phyloP scores from a whole-genome alignment of 2,797 vertebrate species.

The Bovichtus diacanthus region DNA sequence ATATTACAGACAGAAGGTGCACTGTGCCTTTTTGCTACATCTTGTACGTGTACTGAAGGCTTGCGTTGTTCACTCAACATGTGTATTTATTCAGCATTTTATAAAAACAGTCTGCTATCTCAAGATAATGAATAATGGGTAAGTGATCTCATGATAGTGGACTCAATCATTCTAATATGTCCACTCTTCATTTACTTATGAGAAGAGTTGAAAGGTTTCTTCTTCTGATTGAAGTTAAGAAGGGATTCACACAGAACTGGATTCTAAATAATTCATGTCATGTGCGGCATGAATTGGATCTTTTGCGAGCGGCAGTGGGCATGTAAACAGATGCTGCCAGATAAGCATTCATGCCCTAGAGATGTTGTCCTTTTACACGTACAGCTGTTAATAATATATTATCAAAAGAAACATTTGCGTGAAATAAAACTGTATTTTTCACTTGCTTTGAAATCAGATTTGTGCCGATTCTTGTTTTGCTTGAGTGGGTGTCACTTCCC shows the following conservation, averaged over 20 bases:
- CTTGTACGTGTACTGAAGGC: neutral
- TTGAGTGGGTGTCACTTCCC: conserved; percentile 7
- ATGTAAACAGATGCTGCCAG: conserved; percentile 32
- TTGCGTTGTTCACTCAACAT: neutral
- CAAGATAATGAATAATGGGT: neutral
- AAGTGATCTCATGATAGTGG: neutral
- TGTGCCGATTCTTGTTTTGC: neutral
- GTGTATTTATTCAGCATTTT: neutral
- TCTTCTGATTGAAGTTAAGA: neutral
- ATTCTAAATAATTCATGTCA: conserved; percentile 19
- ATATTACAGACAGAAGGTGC: neutral
- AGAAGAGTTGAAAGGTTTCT: conserved; percentile 7
- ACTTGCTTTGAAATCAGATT: neutral
- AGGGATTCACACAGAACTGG: neutral
- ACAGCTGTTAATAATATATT: neutral
- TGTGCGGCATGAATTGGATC: neutral
- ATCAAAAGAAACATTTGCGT: neutral
- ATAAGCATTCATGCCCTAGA: conserved; percentile 4
- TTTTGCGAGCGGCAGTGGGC: neutral
- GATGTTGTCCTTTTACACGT: conserved; percentile 4
- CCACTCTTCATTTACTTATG: neutral
- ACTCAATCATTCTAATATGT: neutral
- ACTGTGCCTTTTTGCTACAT: neutral
- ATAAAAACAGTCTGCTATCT: neutral
- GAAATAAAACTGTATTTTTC: neutral